Conservation (phyloP, 2,888 invertebrate species). For the Eupeodes latifasciatus region DNA sequence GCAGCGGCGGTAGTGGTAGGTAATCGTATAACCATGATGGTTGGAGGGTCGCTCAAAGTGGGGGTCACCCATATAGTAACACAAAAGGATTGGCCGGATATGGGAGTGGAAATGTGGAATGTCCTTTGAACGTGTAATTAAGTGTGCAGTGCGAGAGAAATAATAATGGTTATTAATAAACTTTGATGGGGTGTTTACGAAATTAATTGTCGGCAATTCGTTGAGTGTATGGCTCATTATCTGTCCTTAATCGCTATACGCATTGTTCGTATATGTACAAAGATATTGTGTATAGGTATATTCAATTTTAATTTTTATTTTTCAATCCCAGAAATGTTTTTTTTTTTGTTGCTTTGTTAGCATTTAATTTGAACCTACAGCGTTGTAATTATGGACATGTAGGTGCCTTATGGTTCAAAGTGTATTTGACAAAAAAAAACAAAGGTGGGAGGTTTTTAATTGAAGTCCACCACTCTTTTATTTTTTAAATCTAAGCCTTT, state of each 20-base stretch:
- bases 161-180: conserved; percentile 73
- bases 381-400: too few species aligned
- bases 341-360: too few species aligned
- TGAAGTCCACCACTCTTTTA: too few species aligned
- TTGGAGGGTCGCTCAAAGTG: background rate
- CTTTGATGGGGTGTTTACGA: conserved; percentile 70
- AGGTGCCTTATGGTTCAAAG: too few species aligned
- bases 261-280: background rate
- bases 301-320: too few species aligned
- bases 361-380: too few species aligned
- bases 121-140: conserved; percentile 66
- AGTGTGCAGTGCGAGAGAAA: conserved; percentile 57
- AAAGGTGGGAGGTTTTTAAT: too few species aligned
- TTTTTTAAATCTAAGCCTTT: too few species aligned
- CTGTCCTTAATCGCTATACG: conserved; percentile 35
- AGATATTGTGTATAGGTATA: too few species aligned
- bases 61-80: conserved; percentile 15
- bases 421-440: too few species aligned
- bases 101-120: conserved; percentile 40
- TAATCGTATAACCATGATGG: background rate
- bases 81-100: conserved; percentile 49
- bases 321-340: too few species aligned
- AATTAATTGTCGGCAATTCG: conserved; percentile 70
- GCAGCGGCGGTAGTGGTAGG: background rate
- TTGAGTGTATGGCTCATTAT: conserved; percentile 45